These are phyloP conservation scores for Meloidogyne hapla DNA, from an alignment of 1,140 invertebrate species.

Conservation along the genomic window DNA sequence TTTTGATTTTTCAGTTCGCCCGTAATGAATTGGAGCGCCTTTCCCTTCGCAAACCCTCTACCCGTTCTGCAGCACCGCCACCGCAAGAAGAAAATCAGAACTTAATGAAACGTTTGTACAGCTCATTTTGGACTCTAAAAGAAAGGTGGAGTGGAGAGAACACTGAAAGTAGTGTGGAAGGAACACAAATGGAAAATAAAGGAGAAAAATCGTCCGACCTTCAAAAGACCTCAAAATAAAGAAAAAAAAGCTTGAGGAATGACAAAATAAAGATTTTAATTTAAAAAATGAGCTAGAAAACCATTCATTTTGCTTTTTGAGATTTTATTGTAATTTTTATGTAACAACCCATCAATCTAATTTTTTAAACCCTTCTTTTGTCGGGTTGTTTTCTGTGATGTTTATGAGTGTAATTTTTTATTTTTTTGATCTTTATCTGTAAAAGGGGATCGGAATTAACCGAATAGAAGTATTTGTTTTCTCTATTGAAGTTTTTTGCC, in stretches of 20 bases:
- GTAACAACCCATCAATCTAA: neutral
- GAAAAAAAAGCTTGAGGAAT: neutral
- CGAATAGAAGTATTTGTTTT: too few species aligned
- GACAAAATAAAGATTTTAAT: neutral
- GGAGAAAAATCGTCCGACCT: neutral
- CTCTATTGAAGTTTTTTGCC: too few species aligned
- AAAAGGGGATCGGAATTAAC: too few species aligned
- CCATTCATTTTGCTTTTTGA: neutral
- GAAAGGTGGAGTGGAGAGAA: neutral
- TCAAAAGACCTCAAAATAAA: neutral
- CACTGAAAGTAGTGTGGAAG: too few species aligned
- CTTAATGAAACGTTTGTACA: constrained; percentile 12
- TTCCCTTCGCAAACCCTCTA: constrained; percentile 14
- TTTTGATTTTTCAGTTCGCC: constrained; percentile 11
- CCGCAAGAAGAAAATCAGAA: constrained; percentile 1
- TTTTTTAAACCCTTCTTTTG: neutral
- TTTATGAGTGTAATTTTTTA: too few species aligned
- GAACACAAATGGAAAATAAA: neutral
- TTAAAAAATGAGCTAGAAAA: neutral
- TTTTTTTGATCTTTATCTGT: too few species aligned
- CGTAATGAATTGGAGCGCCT: constrained; percentile 19
- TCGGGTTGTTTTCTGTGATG: neutral
- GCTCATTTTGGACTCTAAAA: neutral
- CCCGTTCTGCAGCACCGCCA: constrained; percentile 9
- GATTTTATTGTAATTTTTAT: neutral